Base-by-base conservation (phyloP, 2,888 invertebrate species). In the Temnothorax unifasciatus region DNA sequence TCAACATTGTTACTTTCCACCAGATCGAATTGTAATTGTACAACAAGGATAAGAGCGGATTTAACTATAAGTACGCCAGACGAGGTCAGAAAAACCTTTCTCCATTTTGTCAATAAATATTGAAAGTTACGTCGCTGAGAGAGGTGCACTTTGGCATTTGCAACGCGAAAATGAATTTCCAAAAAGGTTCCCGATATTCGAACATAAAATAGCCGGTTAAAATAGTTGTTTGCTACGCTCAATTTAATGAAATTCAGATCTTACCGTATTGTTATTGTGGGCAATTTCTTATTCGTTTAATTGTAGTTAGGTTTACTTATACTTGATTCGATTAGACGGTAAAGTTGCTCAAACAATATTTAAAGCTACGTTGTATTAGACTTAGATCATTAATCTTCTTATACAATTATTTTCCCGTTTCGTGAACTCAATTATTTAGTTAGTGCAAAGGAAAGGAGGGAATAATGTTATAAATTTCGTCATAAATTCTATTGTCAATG, bases 91-190 rank as follows among this genome's bases (percentile, higher is more conserved):
- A 79, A 44, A 57, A n/a, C 2, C 2, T 44, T 21, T 1, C 59
- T 57, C 15, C 4, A 29, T 64, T 64, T 3, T 38, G 44, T 59
- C 38, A 69, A 69, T 77, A 57, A 66, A 44, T 47, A 79, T 59
- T 47, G 18, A 59, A 69, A 18, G 6, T 61, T 54, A 25, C 38
- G 5, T 59, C 15, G 50, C 4, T 3, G 59, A 29, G 34, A 66
- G 5, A 69, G 34, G 47, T 44, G n/a, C 77, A 15, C 44, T 68
- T 2, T 69, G 29, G 41, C 21, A 69, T 11, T 21, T 34, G 25
- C 66, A 25, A 47, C 59, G 18, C 38, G 5, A 68, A 41, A 44
- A 18, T 59, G 18, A 61, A 18, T 8, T 15, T 18, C 6, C 3
- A 9, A 44, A 41, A 77, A 44, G 13, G 13, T 15, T 5, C 38